Conservation (phyloP, 2,888 invertebrate species). For the Troglohyphantes excavatus region DNA sequence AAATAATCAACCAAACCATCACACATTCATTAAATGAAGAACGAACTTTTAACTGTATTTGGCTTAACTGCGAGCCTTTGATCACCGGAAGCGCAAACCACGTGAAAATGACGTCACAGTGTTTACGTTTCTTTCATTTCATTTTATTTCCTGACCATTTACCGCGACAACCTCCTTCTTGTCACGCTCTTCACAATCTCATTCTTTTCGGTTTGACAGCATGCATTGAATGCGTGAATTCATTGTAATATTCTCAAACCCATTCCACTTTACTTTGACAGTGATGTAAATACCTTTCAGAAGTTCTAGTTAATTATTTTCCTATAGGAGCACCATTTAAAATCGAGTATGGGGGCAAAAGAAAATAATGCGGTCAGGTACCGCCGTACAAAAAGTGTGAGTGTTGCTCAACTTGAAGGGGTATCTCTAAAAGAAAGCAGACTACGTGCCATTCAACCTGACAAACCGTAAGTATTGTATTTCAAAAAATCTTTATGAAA, state of each 20-base stretch:
- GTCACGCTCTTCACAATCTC: neutral
- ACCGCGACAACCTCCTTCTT: slow-evolving; percentile 16
- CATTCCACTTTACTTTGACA: neutral
- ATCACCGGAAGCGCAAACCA: neutral
- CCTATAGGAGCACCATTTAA: neutral
- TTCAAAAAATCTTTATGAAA: neutral
- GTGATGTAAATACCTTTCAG: neutral
- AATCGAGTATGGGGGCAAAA: neutral
- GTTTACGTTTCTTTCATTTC: slow-evolving; percentile 6
- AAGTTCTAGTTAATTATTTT: neutral
- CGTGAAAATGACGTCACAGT: neutral
- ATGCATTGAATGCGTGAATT: neutral
- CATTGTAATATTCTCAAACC: neutral
- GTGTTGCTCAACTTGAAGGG: slow-evolving; percentile 94
- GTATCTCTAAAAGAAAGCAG: slow-evolving; percentile 91
- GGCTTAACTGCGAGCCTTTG: neutral
- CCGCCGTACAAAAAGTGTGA: slow-evolving; percentile 88
- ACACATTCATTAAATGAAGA: no score
- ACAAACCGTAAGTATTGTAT: slow-evolving; percentile 90
- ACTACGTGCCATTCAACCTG: slow-evolving; percentile 90
- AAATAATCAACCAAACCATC: no score
- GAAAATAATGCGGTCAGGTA: slow-evolving; percentile 62
- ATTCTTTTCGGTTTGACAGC: slow-evolving; percentile 6
- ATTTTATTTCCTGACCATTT: neutral
- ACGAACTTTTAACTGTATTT: neutral